These are phyloP conservation scores for Australoheros scitulus DNA, from an alignment of 2,113 vertebrate genomes.

Conservation along the genomic window DNA sequence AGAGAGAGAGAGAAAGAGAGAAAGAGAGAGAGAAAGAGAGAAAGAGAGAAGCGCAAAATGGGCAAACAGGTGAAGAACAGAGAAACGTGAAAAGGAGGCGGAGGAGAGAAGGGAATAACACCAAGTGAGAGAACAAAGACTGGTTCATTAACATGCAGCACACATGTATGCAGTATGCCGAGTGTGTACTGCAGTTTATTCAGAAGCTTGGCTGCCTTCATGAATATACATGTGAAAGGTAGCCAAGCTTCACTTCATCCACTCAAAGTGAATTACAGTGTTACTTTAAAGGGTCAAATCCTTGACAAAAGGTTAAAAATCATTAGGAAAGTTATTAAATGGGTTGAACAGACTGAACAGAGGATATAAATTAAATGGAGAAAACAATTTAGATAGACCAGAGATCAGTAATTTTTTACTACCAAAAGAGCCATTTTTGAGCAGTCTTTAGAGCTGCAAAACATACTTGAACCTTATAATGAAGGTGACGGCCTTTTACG, in stretches of 20 bases:
- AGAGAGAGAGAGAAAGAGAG: too few relatives aligned
- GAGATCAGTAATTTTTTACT: not conserved
- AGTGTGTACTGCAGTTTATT: slow-evolving; percentile 36
- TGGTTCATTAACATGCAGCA: slow-evolving; percentile 62
- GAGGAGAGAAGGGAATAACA: slow-evolving; percentile 12
- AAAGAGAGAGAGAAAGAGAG: not conserved
- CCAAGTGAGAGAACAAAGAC: slow-evolving; percentile 46
- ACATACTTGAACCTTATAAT: too few relatives aligned
- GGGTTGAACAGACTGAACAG: not conserved
- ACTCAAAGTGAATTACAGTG: not conserved
- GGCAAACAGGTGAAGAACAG: not conserved
- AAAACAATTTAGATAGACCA: not conserved
- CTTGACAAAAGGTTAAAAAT: not conserved
- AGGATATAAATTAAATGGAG: not conserved
- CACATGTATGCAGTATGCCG: slow-evolving; percentile 35
- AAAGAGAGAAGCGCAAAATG: not conserved
- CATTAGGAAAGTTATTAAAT: not conserved
- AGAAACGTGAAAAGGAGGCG: not conserved
- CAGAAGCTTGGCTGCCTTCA: slow-evolving; percentile 23
- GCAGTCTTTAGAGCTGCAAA: too few relatives aligned
- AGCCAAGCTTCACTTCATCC: not conserved
- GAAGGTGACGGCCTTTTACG: too few relatives aligned
- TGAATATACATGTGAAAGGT: slow-evolving; percentile 9
- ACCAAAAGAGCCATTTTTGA: not conserved
- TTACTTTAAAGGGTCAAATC: slow-evolving; percentile 12